A percentile compares a stretch with the other conserved stretches of the same genome.
Conservation (phyloP, 2,888 invertebrate genomes). For the Asteroscopus sphinx region DNA sequence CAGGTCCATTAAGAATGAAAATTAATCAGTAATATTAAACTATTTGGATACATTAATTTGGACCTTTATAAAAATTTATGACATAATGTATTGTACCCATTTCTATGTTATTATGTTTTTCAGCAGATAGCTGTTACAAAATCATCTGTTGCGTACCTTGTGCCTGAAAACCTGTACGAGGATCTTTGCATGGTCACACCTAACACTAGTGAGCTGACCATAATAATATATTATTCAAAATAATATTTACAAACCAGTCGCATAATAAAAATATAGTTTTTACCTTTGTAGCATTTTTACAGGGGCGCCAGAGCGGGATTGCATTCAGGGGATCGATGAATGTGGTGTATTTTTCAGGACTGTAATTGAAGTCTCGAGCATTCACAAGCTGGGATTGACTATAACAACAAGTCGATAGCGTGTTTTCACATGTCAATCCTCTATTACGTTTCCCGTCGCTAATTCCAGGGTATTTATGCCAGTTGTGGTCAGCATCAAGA, state of each 20-base stretch:
- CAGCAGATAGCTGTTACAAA: too few species aligned
- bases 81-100: too few species aligned
- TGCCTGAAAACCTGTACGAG: too few species aligned
- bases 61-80: too few species aligned
- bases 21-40: too few species aligned
- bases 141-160: too few species aligned
- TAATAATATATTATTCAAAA: background rate
- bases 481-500: conserved; percentile 5
- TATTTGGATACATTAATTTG: too few species aligned
- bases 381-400: conserved; percentile 54
- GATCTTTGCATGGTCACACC: too few species aligned
- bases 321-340: conserved; percentile 57
- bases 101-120: too few species aligned
- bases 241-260: too few species aligned
- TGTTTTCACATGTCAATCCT: conserved; percentile 39
- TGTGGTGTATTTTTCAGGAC: conserved; percentile 48
- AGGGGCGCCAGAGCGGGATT: conserved; percentile 50
- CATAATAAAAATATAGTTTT: background rate
- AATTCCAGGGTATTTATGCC: conserved; percentile 43
- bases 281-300: conserved; percentile 33
- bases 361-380: conserved; percentile 49
- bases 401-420: conserved; percentile 47
- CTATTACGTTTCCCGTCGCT: conserved; percentile 1
- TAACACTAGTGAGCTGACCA: too few species aligned
- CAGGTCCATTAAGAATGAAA: too few species aligned